These are phyloP conservation scores for Calycopis cecrops DNA, from an alignment of 1,140 invertebrate genomes.

Conservation along the genomic window DNA sequence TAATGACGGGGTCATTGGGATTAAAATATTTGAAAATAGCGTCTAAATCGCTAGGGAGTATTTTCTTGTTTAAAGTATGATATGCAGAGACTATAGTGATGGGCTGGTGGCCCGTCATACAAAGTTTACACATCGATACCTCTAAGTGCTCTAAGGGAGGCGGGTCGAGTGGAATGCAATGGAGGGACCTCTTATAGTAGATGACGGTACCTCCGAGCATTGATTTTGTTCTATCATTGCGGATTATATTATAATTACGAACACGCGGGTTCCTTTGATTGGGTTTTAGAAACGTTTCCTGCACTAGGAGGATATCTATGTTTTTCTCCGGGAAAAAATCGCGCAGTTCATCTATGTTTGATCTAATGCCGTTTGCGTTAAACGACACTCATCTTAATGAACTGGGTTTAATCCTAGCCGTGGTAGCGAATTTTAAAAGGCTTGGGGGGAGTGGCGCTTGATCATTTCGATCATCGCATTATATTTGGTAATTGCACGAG, in stretches of 20 bases:
- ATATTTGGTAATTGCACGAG: too few species aligned
- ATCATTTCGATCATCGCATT: background rate
- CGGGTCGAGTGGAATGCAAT: conserved; percentile 11
- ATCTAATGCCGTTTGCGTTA: background rate
- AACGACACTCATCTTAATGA: conserved; percentile 6
- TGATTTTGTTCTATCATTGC: background rate
- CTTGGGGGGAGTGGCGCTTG: background rate
- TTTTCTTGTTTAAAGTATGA: background rate
- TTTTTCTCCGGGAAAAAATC: background rate
- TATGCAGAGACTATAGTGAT: too few species aligned
- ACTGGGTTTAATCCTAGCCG: conserved; percentile 2
- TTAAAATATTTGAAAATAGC: background rate
- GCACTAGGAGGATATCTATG: too few species aligned
- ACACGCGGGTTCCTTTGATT: too few species aligned
- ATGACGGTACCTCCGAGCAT: conserved; percentile 15
- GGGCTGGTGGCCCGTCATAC: conserved; percentile 14
- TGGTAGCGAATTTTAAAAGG: background rate
- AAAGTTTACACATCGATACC: conserved; percentile 3
- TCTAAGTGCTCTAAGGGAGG: conserved; percentile 15
- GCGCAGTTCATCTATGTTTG: conserved; percentile 3
- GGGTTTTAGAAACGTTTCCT: too few species aligned
- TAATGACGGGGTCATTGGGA: conserved; percentile 14
- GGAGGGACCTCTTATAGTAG: too few species aligned
- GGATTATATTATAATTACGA: too few species aligned
- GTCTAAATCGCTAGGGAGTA: background rate